These are phyloP conservation scores for Xenus cinereus DNA, from an alignment of 2,113 vertebrate genomes.

Conservation along the genomic window DNA sequence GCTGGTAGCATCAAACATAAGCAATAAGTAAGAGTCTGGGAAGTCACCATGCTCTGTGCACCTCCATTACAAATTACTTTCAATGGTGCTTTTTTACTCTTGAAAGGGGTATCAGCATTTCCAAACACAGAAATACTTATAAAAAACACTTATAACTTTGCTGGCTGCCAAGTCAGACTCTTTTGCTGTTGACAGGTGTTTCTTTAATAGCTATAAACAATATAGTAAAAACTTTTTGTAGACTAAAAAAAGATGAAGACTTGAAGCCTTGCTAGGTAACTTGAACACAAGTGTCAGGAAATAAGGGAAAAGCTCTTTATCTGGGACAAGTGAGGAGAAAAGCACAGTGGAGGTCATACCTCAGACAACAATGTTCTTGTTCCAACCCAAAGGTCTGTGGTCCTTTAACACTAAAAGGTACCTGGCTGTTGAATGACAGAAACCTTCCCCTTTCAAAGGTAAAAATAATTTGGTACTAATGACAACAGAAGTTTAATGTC, in stretches of 20 bases:
- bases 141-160: slow-evolving; percentile 28
- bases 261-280: not conserved
- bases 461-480: not conserved
- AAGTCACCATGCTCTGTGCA: slow-evolving; percentile 23
- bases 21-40: slow-evolving; percentile 39
- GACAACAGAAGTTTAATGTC: not conserved
- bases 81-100: slow-evolving; percentile 34
- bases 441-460: not conserved
- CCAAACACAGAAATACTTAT: slow-evolving; percentile 29
- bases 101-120: slow-evolving; percentile 34
- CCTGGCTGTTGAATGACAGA: not conserved
- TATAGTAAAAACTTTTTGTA: not conserved
- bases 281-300: not conserved
- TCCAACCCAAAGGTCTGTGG: not conserved
- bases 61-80: not conserved
- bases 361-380: not conserved
- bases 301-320: not conserved
- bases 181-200: not conserved
- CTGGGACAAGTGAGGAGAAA: not conserved
- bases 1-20: slow-evolving; percentile 79
- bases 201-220: not conserved
- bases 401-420: not conserved
- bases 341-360: not conserved
- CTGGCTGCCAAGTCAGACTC: slow-evolving; percentile 13
- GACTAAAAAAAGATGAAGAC: not conserved